Evolutionary conservation across 2,888 invertebrate species (phyloP), one percentile per base, ranked within the genome.

Genomic region (Paralinhomoeus sp.): DNA sequence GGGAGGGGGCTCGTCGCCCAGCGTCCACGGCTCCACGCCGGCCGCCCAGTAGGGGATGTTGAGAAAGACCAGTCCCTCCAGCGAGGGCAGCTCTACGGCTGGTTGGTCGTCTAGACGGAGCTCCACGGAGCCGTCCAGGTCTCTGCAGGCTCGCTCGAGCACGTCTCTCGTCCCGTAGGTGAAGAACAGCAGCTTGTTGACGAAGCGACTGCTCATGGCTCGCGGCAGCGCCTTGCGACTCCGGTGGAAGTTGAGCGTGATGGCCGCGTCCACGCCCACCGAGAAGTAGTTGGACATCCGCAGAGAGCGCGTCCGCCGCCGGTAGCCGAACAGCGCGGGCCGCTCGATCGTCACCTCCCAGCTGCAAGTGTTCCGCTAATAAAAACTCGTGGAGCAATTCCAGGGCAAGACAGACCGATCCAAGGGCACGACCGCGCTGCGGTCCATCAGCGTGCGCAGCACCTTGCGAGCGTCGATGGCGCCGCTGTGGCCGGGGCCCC

Each of bases 21-120:
- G 21, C 27, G 76, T 73, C 80, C 85, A 85, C 15, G 85, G 73
- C 57, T 78, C 74, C 45, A 85, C 84, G 34, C 89, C 89, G 44
- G 84, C 87, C 41, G 85, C 89, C 89, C 89, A 91, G 37, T 78
- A 82, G 43, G 79, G 76, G 57, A 91, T 89, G 67, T 89, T 91
- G 48, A 89, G 72, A 50, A 83, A 72, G 20, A 89, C 80, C 49
- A 91, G 72, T 23, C 39, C 40, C 21, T 89, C 85, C 48, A 87
- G 64, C 54, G 80, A 77, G 20, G 85, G 84, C 53, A 87, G 67
- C 17, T 72, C 63, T n/a, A 80, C 67, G 47, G 22, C 15, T n/a
- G n/a, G n/a, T 33, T 65, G 62, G 23, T 73, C 78, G 62, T 80
- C 82, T 55, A 80, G 63, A 60, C 73, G 75, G 47, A 87, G 17